Base-by-base conservation (phyloP, 2,888 invertebrate genomes). In the Zhengitettix transpicula region DNA sequence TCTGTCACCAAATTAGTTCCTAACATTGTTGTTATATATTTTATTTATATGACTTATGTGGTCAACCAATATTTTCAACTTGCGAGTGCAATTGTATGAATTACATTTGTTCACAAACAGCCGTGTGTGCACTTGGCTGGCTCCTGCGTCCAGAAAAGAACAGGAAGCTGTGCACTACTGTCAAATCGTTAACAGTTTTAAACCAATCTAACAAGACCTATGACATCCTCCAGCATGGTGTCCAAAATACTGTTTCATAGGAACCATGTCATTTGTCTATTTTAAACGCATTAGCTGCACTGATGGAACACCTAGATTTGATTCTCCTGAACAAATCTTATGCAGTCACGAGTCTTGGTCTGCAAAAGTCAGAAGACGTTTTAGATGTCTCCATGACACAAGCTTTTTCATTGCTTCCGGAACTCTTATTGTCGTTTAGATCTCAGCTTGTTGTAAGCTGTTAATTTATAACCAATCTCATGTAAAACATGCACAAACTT, bases 41-140 rank as follows among this genome's bases (percentile, higher is more conserved):
- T n/a, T n/a, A n/a, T n/a, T n/a, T n/a, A n/a, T n/a, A n/a, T n/a
- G n/a, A n/a, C n/a, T n/a, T n/a, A n/a, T n/a, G n/a, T n/a, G n/a
- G n/a, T n/a, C n/a, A n/a, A n/a, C n/a, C n/a, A n/a, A n/a, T n/a
- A n/a, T n/a, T n/a, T n/a, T n/a, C n/a, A n/a, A n/a, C n/a, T n/a
- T n/a, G n/a, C n/a, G n/a, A n/a, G n/a, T n/a, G n/a, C n/a, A n/a
- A n/a, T n/a, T n/a, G n/a, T n/a, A n/a, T n/a, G n/a, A n/a, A n/a
- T n/a, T n/a, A n/a, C n/a, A n/a, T n/a, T n/a, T n/a, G n/a, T n/a
- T n/a, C n/a, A n/a, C n/a, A n/a, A n/a, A n/a, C n/a, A n/a, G n/a
- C n/a, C n/a, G 76, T 5, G 75, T 74, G 68, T 76, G 76, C 16
- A 75, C 68, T 67, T 75, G 76, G 66, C 74, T 74, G 58, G 75